Percentiles rank a stretch among this genome's conserved stretches.
Conservation (phyloP, 2,888 invertebrate genomes). For the Diarsia dahlii region DNA sequence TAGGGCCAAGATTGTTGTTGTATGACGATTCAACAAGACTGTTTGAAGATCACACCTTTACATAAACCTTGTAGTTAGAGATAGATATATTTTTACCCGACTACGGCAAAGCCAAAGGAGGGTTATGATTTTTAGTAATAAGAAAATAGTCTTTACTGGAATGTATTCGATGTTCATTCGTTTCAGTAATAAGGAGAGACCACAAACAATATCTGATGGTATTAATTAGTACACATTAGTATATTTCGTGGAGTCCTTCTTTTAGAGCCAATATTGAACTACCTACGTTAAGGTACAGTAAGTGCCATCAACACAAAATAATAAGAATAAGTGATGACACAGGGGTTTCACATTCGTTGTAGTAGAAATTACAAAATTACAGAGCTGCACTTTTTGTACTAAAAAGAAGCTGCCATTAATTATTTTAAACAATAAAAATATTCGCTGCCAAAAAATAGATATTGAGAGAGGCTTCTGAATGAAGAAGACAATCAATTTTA, state of each 20-base stretch:
- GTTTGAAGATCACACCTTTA: conserved; percentile 10
- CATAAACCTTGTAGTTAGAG: conserved; percentile 11
- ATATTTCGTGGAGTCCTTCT: background rate
- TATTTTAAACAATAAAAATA: no score
- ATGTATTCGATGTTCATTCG: conserved; percentile 81
- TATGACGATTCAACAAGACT: background rate
- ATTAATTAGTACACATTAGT: no score
- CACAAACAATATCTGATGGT: background rate
- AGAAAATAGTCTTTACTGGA: conserved; percentile 69
- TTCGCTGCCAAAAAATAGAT: background rate
- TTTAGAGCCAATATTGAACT: conserved; percentile 14
- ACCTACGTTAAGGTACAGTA: background rate
- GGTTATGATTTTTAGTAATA: no score
- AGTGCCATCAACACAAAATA: conserved; percentile 21
- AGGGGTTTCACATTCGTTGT: conserved; percentile 61
- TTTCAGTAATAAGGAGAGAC: conserved; percentile 30
- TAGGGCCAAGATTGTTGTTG: background rate
- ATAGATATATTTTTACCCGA: conserved; percentile 6
- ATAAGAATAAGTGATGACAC: conserved; percentile 8
- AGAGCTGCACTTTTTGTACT: conserved; percentile 27
- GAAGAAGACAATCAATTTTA: background rate
- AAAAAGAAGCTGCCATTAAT: background rate
- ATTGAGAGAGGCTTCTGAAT: background rate
- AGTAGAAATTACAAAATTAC: conserved; percentile 42
- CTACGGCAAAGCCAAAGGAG: no score